Evolutionary conservation across 2,113 vertebrate genomes (phyloP), one percentile per base, ranked within the genome.

Genomic region (Serilophus lunatus): DNA sequence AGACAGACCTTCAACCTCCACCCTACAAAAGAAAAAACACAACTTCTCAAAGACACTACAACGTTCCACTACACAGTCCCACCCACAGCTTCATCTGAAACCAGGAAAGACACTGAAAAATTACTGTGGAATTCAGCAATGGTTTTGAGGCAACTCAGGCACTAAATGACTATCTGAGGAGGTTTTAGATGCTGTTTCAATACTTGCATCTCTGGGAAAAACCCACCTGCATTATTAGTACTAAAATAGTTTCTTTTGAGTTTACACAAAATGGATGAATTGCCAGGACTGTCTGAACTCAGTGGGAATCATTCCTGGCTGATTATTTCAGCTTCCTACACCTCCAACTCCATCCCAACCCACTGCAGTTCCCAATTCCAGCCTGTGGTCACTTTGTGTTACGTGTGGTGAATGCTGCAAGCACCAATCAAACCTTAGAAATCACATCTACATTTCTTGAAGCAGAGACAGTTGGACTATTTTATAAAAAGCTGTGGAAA

Each of bases 401-500:
- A 91, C 0, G 40, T n/a, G 87, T 2, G n/a, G 79, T 90, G 96
- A 96, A 96, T 71, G 86, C 91, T 94, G 66, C 97, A 96, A 96
- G 94, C 82, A 97, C 77, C 96, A 97, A 97, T 96, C 94, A 94
- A 95, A 96, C 50, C 88, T 96, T 94, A 95, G 95, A 93, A 88
- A 96, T 95, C 94, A 97, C 92, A 92, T 86, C 83, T 88, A 93
- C 80, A 26, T 96, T 84, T 95, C 96, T 94, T 88, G 84, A 97
- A 98, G 97, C 95, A 68, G 94, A 95, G 84, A 96, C 93, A 88
- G 84, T 94, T 97, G 92, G 93, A 95, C 81, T 96, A 94, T 83
- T 96, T 75, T 96, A 96, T 88, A 95, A 97, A 98, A 98, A 97
- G 97, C 95, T 95, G 94, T 92, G 93, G 91, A 97, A 89, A 94